Percentiles rank a stretch among this genome's conserved stretches.
Evolutionary conservation across 1,140 invertebrate species (phyloP).

Genomic region (Pinna nobilis): DNA sequence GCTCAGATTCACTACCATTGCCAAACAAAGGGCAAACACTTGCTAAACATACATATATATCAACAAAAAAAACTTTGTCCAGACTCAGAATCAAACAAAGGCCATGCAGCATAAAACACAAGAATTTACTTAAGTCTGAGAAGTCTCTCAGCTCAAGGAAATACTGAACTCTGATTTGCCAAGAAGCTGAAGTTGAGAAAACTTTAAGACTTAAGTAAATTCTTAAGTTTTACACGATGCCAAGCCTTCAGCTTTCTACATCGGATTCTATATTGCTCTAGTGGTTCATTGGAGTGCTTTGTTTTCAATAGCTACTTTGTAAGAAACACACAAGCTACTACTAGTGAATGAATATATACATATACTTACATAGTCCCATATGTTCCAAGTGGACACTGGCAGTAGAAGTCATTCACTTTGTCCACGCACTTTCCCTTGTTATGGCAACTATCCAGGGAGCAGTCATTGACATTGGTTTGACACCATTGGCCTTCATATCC

Average conservation of each 20-base stretch:
- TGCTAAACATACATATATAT: no score
- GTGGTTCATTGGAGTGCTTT: not conserved
- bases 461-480: slow-evolving; percentile 88
- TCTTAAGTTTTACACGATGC: no score
- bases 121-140: no score
- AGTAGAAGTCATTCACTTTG: slow-evolving; percentile 92
- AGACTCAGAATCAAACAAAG: no score
- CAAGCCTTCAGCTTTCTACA: no score
- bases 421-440: slow-evolving; percentile 95
- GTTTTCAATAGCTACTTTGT: not conserved
- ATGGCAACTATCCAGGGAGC: slow-evolving; percentile 73
- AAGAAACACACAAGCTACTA: slow-evolving; percentile 2
- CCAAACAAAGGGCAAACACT: no score
- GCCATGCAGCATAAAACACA: no score
- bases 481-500: slow-evolving; percentile 93
- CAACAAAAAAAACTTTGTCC: no score
- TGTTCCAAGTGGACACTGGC: slow-evolving; percentile 92
- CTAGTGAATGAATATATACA: not conserved
- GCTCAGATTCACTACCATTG: no score
- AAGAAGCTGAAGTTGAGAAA: not conserved
- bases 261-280: no score
- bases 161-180: no score
- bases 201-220: not conserved
- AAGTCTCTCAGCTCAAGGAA: no score
- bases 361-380: slow-evolving; percentile 80